Base-by-base conservation (phyloP, 2,797 vertebrate species). In the Anguilla anguilla region DNA sequence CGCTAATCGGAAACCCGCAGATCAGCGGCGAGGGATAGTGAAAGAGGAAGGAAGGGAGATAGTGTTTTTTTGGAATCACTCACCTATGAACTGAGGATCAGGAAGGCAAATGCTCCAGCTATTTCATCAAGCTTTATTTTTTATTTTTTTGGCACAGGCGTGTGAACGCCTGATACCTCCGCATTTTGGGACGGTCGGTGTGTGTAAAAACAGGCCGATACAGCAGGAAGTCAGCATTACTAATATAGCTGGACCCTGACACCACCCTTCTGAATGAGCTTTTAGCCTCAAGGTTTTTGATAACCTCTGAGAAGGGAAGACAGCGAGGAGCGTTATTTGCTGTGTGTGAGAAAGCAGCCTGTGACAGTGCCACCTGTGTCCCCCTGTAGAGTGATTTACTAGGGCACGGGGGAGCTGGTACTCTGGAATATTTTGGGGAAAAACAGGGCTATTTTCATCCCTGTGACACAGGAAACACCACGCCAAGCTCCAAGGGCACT, bases 1-100 rank as follows among this genome's bases (percentile, higher is more conserved):
- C 95, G 91, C 92, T 89, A 92, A 90, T 91, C 93, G 95, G 95
- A 96, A 96, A 90, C 91, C 92, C 95, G 39, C 86, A 92, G 95
- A 95, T 91, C 94, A 91, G 84, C 6, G 83, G 28, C 83, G 67
- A 28, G 39, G 7, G 85, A 82, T 84, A 69, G 39, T 39, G 79
- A 88, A 88, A 92, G 89, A 90, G 91, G 92, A 94, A 92, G 88
- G 43, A 85, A 87, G 88, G 86, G 86, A 87, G 9, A 0, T 57
- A 81, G 46, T 19, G 43, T 64, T 46, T 83, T 43, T 84, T 89
- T 88, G 88, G 87, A 46, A 53, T 61, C 35, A 10, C 13, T 31
- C 31, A 35, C 31, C 46, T 46, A 7, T 49, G 83, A 51, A 22
- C 4, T 6, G 25, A 84, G 5, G 59, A 28, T 67, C n/a, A 39